Percentiles rank a stretch among this genome's conserved stretches.
These are phyloP conservation scores for Autographa gamma DNA, from an alignment of 2,888 invertebrate species.

Conservation along the genomic window DNA sequence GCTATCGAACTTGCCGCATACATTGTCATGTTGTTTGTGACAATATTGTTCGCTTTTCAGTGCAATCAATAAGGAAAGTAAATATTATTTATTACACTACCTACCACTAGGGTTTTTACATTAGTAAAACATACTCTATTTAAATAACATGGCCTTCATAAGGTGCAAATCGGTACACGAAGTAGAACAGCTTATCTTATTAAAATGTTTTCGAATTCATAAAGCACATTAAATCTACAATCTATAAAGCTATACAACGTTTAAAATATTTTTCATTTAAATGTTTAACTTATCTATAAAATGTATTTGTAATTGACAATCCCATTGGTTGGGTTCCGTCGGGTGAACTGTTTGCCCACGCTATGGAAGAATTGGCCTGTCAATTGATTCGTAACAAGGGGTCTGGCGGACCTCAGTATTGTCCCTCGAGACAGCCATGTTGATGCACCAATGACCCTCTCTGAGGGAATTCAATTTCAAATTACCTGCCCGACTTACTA, in stretches of 20 bases:
- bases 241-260: too few species aligned
- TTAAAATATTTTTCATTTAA: too few species aligned
- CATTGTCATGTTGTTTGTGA: neutral
- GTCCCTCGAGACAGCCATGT: neutral
- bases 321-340: neutral
- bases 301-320: neutral
- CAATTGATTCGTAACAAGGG: constrained; percentile 4
- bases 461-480: constrained; percentile 1
- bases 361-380: constrained; percentile 4
- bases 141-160: too few species aligned
- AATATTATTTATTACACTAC: too few species aligned
- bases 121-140: too few species aligned
- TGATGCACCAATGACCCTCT: neutral
- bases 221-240: too few species aligned
- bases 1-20: neutral
- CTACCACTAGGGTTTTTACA: too few species aligned
- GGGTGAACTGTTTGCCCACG: constrained; percentile 4
- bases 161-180: too few species aligned
- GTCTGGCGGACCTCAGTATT: neutral
- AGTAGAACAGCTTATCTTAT: too few species aligned
- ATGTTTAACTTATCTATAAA: neutral
- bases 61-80: too few species aligned
- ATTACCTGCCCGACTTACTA: neutral
- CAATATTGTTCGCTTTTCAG: constrained; percentile 4
- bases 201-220: too few species aligned